phyloP scores from a whole-genome alignment of 2,797 vertebrate species.

The Orestias chungarensis region DNA sequence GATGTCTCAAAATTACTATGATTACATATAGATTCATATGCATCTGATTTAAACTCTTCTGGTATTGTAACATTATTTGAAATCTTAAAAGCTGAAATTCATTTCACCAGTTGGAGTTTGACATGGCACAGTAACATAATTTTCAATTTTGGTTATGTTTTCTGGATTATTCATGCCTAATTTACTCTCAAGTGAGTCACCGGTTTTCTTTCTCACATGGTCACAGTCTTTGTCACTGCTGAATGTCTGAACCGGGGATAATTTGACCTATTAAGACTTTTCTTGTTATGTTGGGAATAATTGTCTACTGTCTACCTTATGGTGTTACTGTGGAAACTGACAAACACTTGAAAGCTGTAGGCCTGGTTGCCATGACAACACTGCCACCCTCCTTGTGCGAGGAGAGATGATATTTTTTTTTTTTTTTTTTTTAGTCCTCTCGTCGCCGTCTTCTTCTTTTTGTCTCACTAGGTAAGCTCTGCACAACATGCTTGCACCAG shows the following conservation, averaged over 20 bases:
- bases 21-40: background rate
- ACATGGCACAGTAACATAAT: constrained; percentile 52
- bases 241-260: constrained; percentile 43
- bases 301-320: constrained; percentile 71
- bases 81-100: background rate
- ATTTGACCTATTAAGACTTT: constrained; percentile 72
- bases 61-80: background rate
- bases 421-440: constrained; percentile 4
- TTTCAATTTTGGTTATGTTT: constrained; percentile 32
- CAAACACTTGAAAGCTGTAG: constrained; percentile 79
- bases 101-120: background rate
- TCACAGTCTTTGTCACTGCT: constrained; percentile 35
- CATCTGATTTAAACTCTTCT: background rate
- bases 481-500: constrained; percentile 57
- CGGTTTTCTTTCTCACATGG: constrained; percentile 29
- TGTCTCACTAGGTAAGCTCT: constrained; percentile 39
- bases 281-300: constrained; percentile 75
- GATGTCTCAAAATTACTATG: background rate
- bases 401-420: constrained; percentile 12
- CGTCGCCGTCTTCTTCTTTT: background rate
- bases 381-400: constrained; percentile 40
- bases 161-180: constrained; percentile 48
- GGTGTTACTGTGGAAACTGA: constrained; percentile 83
- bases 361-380: constrained; percentile 77
- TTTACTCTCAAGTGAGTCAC: constrained; percentile 50